Base-by-base conservation (phyloP, 2,113 vertebrate species). In the Anolis sagrei region DNA sequence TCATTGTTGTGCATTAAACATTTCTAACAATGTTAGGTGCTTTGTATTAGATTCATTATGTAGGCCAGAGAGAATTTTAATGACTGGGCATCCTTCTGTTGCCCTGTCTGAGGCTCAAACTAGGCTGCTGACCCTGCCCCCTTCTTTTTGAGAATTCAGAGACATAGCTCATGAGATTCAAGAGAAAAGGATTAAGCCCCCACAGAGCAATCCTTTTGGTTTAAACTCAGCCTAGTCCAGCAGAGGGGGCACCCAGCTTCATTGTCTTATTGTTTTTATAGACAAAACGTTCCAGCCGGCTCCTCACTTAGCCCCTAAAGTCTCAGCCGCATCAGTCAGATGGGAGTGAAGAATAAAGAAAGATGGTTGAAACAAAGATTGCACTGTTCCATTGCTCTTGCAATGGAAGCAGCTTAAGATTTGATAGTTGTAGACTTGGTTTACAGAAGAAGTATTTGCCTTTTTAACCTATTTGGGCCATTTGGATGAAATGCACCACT, bases 401-500 rank as follows among this genome's bases (percentile, higher is more conserved):
- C 48, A 34, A 74, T 32, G 82, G 72, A 39, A 29, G 69, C 84
- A 74, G 69, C 64, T 69, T 76, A 76, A 64, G 2, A 16, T 88
- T 90, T 81, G 68, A 32, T 85, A 72, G 82, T 61, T 39, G 79
- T 36, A 87, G 54, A 86, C 77, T 88, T 83, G 64, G 62, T 61
- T 44, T n/a, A 54, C 51, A 82, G 84, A 91, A 84, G 27, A 79
- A n/a, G 69, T 62, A 3, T 84, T 89, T 51, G 7, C 19, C 36
- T 73, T 44, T 54, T 79, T 58, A 66, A 58, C 29, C 70, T 2
- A 13, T 49, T 0, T 1, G 88, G 89, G 75, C 61, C 1, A 0
- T 83, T 87, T 89, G 77, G 91, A 87, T 88, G 87, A 36, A 86
- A 44, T 44, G 54, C 86, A 86, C 89, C 83, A 86, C 51, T 90